Evolutionary conservation across 2,797 vertebrate species (phyloP).

Genomic region (Nyctalus aviator): DNA sequence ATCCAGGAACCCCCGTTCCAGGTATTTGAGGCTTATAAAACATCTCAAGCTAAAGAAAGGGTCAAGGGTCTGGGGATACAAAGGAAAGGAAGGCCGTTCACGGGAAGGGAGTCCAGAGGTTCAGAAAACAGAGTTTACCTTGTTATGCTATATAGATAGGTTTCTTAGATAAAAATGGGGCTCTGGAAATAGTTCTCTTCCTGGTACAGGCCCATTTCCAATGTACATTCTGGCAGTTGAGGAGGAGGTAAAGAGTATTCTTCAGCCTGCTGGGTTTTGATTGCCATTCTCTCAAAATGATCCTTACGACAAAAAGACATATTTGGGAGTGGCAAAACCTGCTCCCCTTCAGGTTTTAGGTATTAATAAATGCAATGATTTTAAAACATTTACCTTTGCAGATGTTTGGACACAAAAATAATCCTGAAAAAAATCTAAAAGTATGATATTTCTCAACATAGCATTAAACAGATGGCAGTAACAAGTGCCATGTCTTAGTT

Average conservation of each 20-base stretch:
- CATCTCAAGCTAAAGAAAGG: neutral
- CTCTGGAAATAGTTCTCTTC: neutral
- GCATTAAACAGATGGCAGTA: conserved; percentile 21
- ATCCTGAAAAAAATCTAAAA: conserved; percentile 50
- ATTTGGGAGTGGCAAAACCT: neutral
- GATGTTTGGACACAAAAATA: conserved; percentile 39
- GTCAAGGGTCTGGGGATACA: neutral
- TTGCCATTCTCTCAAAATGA: neutral
- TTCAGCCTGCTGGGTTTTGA: neutral
- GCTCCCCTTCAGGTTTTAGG: neutral
- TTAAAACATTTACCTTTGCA: conserved; percentile 42
- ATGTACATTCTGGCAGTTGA: neutral
- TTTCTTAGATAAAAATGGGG: neutral
- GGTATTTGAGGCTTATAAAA: neutral
- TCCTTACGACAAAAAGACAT: neutral
- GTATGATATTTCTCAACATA: conserved; percentile 38
- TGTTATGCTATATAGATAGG: neutral
- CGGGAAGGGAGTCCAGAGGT: neutral
- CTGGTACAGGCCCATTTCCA: neutral
- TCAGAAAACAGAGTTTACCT: neutral
- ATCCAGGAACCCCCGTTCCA: neutral
- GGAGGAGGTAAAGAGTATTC: neutral
- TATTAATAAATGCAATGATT: neutral
- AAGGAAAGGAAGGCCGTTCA: neutral
- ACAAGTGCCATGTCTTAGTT: conserved; percentile 46